These are phyloP conservation scores for Temnothorax longispinosus DNA, from an alignment of 1,140 invertebrate genomes.

Conservation along the genomic window DNA sequence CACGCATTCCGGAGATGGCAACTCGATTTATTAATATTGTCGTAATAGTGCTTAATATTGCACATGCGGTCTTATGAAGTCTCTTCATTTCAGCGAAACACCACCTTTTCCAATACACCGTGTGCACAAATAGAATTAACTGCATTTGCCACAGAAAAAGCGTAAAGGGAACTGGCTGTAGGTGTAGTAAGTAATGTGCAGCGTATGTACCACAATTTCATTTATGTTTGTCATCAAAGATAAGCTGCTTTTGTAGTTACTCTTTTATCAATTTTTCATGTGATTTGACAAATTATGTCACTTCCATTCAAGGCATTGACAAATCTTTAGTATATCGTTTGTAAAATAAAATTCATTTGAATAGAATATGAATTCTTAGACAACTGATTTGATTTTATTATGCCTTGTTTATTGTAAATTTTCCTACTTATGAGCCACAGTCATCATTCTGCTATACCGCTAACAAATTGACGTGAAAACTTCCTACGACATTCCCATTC, in stretches of 20 bases:
- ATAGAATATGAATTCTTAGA: background rate
- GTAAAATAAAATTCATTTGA: background rate
- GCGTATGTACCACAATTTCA: background rate
- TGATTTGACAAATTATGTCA: background rate
- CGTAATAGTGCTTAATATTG: conserved; percentile 35
- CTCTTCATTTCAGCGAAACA: background rate
- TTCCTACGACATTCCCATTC: conserved; percentile 38
- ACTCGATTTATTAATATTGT: conserved; percentile 32
- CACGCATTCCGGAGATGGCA: background rate
- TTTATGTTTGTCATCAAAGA: background rate
- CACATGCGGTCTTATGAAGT: background rate
- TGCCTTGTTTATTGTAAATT: background rate
- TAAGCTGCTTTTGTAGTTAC: conserved; percentile 3
- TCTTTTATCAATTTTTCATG: background rate
- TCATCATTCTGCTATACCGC: background rate
- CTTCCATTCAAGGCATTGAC: background rate
- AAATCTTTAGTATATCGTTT: background rate
- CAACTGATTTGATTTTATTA: background rate
- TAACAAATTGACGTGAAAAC: conserved; percentile 40
- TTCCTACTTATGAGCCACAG: background rate
- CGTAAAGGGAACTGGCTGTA: background rate
- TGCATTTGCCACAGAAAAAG: background rate
- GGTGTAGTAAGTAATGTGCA: background rate
- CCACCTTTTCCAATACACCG: background rate
- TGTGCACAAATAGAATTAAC: conserved; percentile 14